A percentile compares a stretch with the other conserved stretches of the same genome.
Evolutionary conservation across 2,113 vertebrate species (phyloP).

Genomic region (Prochilodus magdalenae): DNA sequence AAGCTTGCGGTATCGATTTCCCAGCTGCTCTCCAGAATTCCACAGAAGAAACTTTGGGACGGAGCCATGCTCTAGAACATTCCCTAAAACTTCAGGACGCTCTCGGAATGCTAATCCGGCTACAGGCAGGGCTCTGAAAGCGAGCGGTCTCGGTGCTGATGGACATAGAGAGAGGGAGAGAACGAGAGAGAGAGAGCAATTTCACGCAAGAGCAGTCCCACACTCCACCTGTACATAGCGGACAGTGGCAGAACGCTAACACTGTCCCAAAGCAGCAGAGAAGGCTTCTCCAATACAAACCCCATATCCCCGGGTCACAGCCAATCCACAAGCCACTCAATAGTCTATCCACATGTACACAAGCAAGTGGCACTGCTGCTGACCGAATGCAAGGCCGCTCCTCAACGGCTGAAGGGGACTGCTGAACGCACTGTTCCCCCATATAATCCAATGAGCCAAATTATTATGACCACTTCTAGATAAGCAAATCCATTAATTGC

Average conservation of each 20-base stretch:
- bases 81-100: slow-evolving; percentile 2
- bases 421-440: too few species aligned
- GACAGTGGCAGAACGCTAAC: slow-evolving; percentile 36
- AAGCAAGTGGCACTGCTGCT: not conserved
- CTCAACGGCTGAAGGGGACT: not conserved
- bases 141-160: slow-evolving; percentile 1
- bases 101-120: slow-evolving; percentile 31
- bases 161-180: slow-evolving; percentile 21
- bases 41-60: not conserved
- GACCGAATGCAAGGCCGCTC: not conserved
- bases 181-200: slow-evolving; percentile 42
- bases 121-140: not conserved
- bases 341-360: not conserved
- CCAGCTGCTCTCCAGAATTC: not conserved
- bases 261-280: slow-evolving; percentile 13
- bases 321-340: slow-evolving; percentile 21
- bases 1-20: not conserved
- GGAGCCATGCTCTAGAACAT: slow-evolving; percentile 1
- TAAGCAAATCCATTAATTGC: too few species aligned
- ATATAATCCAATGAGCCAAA: too few species aligned
- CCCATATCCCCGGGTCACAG: not conserved
- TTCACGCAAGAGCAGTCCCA: slow-evolving; percentile 49
- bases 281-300: slow-evolving; percentile 22
- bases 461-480: too few species aligned
- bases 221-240: slow-evolving; percentile 33